A percentile compares a stretch with the other conserved stretches of the same genome.
These are phyloP conservation scores for Netelia inedita DNA, from an alignment of 2,888 invertebrate species.

Conservation along the genomic window DNA sequence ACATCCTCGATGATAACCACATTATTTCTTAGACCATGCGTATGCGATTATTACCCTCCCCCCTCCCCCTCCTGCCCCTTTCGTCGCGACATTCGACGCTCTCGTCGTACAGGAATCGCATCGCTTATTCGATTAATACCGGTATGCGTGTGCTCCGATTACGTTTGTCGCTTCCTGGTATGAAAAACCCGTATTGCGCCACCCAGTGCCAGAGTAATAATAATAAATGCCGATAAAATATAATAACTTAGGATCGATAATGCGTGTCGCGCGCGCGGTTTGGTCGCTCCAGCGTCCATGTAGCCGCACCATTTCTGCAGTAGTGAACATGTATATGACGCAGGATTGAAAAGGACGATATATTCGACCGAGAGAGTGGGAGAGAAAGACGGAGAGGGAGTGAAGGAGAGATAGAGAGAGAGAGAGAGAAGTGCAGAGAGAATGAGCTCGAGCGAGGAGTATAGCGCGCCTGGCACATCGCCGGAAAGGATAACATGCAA, in stretches of 20 bases:
- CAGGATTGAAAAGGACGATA: constrained; percentile 47
- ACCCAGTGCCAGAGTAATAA: constrained; percentile 46
- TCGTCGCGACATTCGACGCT: constrained; percentile 9
- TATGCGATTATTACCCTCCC: constrained; percentile 51
- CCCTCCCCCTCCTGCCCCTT: background rate
- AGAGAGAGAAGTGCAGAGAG: no score
- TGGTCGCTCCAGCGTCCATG: constrained; percentile 34
- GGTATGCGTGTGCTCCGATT: constrained; percentile 37
- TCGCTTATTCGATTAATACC: constrained; percentile 64
- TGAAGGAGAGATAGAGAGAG: constrained; percentile 3
- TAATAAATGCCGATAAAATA: constrained; percentile 55
- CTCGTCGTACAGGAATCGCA: constrained; percentile 45
- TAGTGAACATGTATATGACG: constrained; percentile 46
- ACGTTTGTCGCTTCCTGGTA: constrained; percentile 37
- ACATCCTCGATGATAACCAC: constrained; percentile 53
- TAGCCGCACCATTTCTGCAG: constrained; percentile 21
- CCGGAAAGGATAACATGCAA: constrained; percentile 66
- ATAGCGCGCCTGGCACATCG: constrained; percentile 55
- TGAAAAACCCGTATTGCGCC: constrained; percentile 26
- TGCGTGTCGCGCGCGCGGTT: constrained; percentile 49
- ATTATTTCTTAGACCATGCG: constrained; percentile 50
- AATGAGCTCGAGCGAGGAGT: background rate
- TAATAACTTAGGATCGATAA: constrained; percentile 58
- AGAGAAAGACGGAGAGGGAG: constrained; percentile 4
- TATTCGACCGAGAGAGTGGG: constrained; percentile 25